Evolutionary conservation across 2,113 vertebrate species (phyloP).

Genomic region (Cichladusa arquata): DNA sequence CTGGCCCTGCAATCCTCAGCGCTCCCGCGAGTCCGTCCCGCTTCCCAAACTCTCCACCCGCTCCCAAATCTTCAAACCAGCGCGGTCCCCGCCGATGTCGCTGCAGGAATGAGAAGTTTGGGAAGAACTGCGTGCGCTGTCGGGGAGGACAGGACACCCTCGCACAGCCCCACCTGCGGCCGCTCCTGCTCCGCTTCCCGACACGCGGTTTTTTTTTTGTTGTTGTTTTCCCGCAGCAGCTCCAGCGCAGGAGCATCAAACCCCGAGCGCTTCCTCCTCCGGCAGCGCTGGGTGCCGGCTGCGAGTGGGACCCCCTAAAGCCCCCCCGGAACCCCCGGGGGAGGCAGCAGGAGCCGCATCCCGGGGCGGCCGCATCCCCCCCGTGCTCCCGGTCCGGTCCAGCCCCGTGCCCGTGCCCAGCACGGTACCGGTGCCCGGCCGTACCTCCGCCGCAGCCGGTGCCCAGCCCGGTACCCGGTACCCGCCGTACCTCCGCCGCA

Average conservation of each 20-base stretch:
- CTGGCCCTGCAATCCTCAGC: background rate
- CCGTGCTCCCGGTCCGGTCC: background rate
- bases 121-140: accelerated
- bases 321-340: no score
- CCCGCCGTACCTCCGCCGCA: background rate
- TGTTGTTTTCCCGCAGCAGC: background rate
- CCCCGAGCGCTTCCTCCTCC: background rate
- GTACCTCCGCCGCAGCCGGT: no score
- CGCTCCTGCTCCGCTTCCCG: accelerated
- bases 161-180: background rate
- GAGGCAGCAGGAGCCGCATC: background rate
- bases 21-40: background rate
- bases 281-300: background rate
- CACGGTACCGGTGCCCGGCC: background rate
- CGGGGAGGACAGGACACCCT: accelerated
- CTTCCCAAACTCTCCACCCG: background rate
- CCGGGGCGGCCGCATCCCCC: background rate
- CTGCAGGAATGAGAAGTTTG: accelerated
- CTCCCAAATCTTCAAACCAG: accelerated
- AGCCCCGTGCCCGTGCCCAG: background rate
- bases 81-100: accelerated
- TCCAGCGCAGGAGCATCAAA: background rate
- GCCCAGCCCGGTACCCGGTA: no score
- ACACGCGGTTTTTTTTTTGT: background rate
- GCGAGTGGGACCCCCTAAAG: accelerated